A percentile compares a stretch with the other conserved stretches of the same genome.
Evolutionary conservation across 2,113 vertebrate genomes (phyloP).

Genomic region (Gopherus evgoodei): DNA sequence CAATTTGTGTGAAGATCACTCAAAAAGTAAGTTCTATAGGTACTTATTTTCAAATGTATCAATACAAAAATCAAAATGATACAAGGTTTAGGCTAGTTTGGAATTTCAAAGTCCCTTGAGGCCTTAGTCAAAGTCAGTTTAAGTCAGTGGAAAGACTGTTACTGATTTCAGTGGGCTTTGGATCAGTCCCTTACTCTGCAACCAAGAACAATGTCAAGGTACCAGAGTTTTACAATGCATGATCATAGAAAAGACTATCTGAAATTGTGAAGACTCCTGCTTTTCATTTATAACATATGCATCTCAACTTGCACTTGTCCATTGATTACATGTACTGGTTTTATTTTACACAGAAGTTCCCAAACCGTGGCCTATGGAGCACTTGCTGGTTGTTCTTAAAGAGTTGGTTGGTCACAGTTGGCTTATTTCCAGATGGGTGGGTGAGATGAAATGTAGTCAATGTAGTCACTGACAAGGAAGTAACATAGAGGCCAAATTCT

Average conservation of each 20-base stretch:
- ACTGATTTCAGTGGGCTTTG: not conserved
- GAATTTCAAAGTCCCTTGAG: not conserved
- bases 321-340: not conserved
- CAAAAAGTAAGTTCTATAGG: not conserved
- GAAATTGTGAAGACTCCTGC: not conserved
- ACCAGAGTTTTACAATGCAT: not conserved
- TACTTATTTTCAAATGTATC: not conserved
- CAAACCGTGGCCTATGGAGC: not conserved
- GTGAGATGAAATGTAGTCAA: not conserved
- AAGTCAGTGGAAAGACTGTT: not conserved
- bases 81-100: not conserved
- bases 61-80: not conserved
- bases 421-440: not conserved
- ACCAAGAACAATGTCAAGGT: not conserved
- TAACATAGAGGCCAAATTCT: not conserved
- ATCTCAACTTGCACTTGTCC: not conserved
- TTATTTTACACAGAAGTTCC: not conserved
- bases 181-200: not conserved
- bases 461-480: not conserved
- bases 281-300: accelerated
- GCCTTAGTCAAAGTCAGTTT: not conserved
- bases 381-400: not conserved
- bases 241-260: not conserved
- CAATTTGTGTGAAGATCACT: not conserved
- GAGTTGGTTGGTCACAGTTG: not conserved